Conservation (phyloP, 2,797 vertebrate species). For the Rhincodon typus region DNA sequence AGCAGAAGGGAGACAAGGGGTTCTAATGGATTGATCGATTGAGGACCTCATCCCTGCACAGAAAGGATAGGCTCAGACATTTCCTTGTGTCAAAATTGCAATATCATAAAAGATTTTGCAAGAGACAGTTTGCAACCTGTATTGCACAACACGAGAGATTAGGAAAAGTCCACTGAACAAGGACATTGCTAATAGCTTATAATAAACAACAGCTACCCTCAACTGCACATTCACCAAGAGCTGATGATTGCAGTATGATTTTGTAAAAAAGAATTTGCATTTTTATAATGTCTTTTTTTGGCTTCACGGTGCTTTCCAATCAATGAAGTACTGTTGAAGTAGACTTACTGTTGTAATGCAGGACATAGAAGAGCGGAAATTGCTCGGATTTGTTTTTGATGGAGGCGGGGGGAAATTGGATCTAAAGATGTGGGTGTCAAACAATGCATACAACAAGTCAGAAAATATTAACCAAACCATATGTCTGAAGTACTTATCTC, state of each 20-base stretch:
- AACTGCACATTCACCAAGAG: neutral
- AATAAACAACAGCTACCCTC: too few relatives aligned
- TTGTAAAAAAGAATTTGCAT: neutral
- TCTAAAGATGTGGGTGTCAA: neutral
- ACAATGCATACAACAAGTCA: neutral
- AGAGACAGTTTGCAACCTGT: too few relatives aligned
- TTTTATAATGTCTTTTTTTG: neutral
- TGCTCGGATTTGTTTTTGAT: neutral
- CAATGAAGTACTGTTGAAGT: neutral
- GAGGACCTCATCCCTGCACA: neutral
- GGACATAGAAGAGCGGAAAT: neutral
- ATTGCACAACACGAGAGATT: neutral
- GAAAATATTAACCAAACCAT: neutral
- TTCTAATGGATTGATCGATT: neutral
- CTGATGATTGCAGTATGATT: neutral
- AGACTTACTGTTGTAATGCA: neutral
- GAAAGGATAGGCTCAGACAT: neutral
- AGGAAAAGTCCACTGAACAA: neutral
- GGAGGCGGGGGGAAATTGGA: neutral
- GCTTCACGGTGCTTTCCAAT: neutral
- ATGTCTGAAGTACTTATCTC: neutral
- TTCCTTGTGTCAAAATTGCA: too few relatives aligned
- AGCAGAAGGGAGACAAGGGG: neutral
- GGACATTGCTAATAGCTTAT: neutral
- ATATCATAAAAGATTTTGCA: neutral